Evolutionary conservation across 2,113 vertebrate genomes (phyloP).

Genomic region (Corapipo altera): DNA sequence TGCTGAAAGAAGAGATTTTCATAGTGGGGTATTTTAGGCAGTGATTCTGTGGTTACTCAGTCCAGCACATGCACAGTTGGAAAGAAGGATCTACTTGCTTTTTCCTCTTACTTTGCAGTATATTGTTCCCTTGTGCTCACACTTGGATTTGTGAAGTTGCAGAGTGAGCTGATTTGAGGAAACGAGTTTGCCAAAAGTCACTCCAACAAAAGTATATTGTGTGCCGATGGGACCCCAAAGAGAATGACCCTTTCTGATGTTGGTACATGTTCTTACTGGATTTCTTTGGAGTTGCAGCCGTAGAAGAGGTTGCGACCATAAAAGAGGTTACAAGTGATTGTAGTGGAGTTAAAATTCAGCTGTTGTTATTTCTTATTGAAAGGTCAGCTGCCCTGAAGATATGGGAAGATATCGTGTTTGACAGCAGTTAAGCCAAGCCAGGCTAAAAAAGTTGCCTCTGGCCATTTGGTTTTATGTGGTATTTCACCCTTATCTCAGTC

Average conservation of each 20-base stretch:
- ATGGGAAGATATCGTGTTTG: neutral
- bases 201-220: neutral
- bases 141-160: neutral
- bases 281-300: neutral
- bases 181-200: neutral
- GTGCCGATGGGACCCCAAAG: neutral
- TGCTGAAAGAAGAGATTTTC: neutral
- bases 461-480: neutral
- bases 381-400: neutral
- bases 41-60: neutral
- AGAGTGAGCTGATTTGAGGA: neutral
- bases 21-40: neutral
- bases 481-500: neutral
- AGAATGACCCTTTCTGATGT: neutral
- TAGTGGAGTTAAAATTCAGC: neutral
- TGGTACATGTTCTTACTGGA: neutral
- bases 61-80: neutral
- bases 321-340: neutral
- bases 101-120: neutral
- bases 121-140: neutral
- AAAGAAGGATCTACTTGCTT: rapidly evolving
- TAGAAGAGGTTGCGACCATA: neutral
- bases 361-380: neutral
- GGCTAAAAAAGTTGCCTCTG: neutral
- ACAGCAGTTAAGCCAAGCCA: neutral